Percentiles rank a stretch among this genome's conserved stretches.
phyloP scores from a whole-genome alignment of 2,888 invertebrate genomes.

The Chloroclysta siterata region DNA sequence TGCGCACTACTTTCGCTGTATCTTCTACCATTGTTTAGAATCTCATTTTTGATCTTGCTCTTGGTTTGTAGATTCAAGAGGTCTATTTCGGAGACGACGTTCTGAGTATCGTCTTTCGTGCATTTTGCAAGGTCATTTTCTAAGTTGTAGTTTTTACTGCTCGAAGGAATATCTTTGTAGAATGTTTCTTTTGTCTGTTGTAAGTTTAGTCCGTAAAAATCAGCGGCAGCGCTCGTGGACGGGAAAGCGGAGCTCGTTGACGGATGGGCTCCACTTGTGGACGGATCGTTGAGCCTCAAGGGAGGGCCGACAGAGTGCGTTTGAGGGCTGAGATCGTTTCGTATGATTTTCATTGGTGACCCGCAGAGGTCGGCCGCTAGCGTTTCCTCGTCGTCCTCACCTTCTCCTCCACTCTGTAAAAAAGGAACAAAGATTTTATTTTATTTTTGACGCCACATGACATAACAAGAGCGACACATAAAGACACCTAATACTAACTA shows the following conservation, averaged over 20 bases:
- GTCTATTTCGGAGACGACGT: constrained; percentile 56
- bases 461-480: no score
- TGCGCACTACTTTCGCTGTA: constrained; percentile 74
- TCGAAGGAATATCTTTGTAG: constrained; percentile 74
- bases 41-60: constrained; percentile 61
- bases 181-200: constrained; percentile 72
- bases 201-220: constrained; percentile 68
- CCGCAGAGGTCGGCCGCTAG: constrained; percentile 80
- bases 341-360: constrained; percentile 67
- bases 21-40: constrained; percentile 70
- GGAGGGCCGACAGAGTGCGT: constrained; percentile 42
- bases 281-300: constrained; percentile 51
- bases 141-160: constrained; percentile 74
- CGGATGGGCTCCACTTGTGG: constrained; percentile 56
- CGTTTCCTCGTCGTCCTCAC: constrained; percentile 86
- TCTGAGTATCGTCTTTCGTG: constrained; percentile 56
- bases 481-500: no score
- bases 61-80: constrained; percentile 62
- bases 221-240: constrained; percentile 58
- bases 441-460: no score
- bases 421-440: no score
- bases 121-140: constrained; percentile 66
- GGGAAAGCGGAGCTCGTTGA: constrained; percentile 57
- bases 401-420: constrained; percentile 73
- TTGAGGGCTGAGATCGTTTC: constrained; percentile 69